Evolutionary conservation across 1,140 invertebrate species (phyloP).

Genomic region (Drosophila arizonae): DNA sequence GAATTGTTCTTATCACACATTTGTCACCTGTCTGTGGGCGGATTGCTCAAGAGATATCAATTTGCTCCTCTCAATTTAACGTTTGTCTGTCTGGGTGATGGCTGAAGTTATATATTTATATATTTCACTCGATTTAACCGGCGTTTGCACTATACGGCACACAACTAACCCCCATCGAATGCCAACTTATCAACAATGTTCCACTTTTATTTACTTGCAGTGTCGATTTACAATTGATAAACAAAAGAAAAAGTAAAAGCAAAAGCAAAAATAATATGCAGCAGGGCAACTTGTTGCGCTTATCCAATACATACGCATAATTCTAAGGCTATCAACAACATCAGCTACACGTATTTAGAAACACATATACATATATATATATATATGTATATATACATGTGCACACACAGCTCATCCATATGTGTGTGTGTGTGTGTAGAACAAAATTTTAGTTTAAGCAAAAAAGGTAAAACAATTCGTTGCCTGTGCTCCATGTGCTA

Average conservation of each 20-base stretch:
- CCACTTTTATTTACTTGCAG: conserved; percentile 63
- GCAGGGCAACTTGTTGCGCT: conserved; percentile 44
- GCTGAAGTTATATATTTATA: neutral
- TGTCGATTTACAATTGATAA: conserved; percentile 77
- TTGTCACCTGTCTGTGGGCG: neutral
- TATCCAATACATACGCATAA: conserved; percentile 20
- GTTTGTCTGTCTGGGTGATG: conserved; percentile 9
- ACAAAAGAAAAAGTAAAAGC: conserved; percentile 17
- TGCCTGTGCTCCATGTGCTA: conserved; percentile 30
- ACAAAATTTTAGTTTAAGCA: conserved; percentile 29
- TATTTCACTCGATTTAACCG: conserved; percentile 5
- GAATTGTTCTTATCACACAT: conserved; percentile 4
- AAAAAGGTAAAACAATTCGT: conserved; percentile 27
- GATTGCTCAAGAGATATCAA: neutral
- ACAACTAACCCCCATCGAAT: conserved; percentile 27
- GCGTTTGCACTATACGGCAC: neutral
- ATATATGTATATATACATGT: no score
- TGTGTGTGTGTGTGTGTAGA: conserved; percentile 11
- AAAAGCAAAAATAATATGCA: conserved; percentile 24
- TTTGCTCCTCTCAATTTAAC: neutral
- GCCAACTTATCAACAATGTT: conserved; percentile 45
- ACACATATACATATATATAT: conserved; percentile 4
- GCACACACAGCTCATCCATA: no score
- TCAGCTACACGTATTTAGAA: neutral
- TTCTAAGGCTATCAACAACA: conserved; percentile 29